Evolutionary conservation across 2,888 invertebrate species (phyloP), one percentile per base, ranked within the genome.

Genomic region (Stenodema calcarata): DNA sequence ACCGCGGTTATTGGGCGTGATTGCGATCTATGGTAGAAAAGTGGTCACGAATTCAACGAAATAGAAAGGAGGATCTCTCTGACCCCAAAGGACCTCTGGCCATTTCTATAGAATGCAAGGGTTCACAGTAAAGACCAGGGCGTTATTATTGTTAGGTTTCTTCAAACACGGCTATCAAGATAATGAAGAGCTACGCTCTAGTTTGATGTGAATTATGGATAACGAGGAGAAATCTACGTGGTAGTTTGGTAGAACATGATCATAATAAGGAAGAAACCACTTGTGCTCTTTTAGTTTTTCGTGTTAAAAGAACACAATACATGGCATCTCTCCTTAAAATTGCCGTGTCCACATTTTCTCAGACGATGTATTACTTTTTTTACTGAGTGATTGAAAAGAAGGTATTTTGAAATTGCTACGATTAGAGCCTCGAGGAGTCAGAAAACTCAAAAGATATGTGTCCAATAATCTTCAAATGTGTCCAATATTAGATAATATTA

Each of bases 51-150:
- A 73, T 35, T 30, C 73, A 41, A 28, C 41, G 73, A 73, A 73
- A 41, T 73, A 73, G 73, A 73, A 73, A 73, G 73, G 73, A 18
- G 73, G 41, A 73, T 73, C 73, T 73, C 73, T 73, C 73, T 73
- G 73, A 73, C 73, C 73, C 41, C 35, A n/a, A 0, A 18, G 41
- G 73, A 41, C 35, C 41, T 18, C 73, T 35, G 73, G 35, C 35
- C 73, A 73, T 73, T 73, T 73, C 73, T 73, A 73, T 41, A 73
- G n/a, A 73, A 73, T 73, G 30, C 16, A 35, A 73, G 35, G 18
- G 35, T 73, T 35, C 73, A 73, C 35, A 3, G 35, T 28, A 7
- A 14, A 23, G 30, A 18, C 16, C 35, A 12, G 73, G 62, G 62
- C 62, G 62, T 62, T 73, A 41, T 73, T 73, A 73, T 73, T 73